A percentile compares a stretch with the other conserved stretches of the same genome.
These are phyloP conservation scores for Heliocidaris tuberculata DNA, from an alignment of 35 echinoderm and acorn worm species.

Conservation along the genomic window DNA sequence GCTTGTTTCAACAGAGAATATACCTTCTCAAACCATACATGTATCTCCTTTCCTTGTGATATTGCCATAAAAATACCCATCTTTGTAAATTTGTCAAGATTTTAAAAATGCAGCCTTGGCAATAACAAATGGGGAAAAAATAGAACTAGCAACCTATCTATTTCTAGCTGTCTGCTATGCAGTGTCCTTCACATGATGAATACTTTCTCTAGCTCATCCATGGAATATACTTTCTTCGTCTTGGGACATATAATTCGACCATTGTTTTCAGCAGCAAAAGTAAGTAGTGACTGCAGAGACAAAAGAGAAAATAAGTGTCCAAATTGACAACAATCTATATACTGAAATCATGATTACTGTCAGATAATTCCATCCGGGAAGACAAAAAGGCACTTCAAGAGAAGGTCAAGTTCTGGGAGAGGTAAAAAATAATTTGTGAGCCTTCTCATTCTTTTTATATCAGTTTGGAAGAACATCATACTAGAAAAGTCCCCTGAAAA, in stretches of 20 bases:
- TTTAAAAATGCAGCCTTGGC: slow-evolving; percentile 6
- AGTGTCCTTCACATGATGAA: slow-evolving; percentile 83
- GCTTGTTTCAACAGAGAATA: neutral
- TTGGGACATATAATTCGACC: slow-evolving; percentile 89
- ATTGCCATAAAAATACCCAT: neutral
- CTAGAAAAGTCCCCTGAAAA: too few relatives aligned
- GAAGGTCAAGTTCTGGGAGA: too few relatives aligned
- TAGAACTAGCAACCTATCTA: slow-evolving; percentile 24
- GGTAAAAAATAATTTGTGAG: too few relatives aligned
- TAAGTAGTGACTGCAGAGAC: slow-evolving; percentile 72
- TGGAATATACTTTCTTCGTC: slow-evolving; percentile 79
- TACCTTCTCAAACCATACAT: neutral
- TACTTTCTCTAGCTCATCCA: slow-evolving; percentile 95
- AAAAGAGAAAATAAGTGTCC: slow-evolving; percentile 14
- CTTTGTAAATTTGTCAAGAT: neutral
- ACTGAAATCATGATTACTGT: too few relatives aligned
- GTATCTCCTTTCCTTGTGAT: neutral
- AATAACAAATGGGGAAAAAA: neutral
- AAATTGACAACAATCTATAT: neutral
- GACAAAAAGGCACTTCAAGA: too few relatives aligned
- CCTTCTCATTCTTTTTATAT: too few relatives aligned
- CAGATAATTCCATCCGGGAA: too few relatives aligned
- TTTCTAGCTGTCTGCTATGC: neutral
- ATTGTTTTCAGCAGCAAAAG: slow-evolving; percentile 75
- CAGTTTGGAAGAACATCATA: too few relatives aligned